Conservation (phyloP, 1,140 invertebrate genomes). For the Pseudachorutes palmiensis region DNA sequence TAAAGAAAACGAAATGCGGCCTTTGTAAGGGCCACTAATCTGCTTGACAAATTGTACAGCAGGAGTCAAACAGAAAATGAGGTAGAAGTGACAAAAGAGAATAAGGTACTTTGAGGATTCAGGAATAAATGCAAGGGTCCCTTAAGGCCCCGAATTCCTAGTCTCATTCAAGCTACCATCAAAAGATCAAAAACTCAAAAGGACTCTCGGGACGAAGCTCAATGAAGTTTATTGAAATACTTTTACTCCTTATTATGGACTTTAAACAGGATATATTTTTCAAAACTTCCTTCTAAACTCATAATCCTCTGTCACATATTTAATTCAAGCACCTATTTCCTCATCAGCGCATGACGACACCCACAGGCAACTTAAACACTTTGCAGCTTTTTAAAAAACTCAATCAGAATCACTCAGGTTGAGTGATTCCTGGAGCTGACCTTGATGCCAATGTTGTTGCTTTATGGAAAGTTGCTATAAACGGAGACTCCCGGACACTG, state of each 20-base stretch:
- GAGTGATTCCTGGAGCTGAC: too few relatives aligned
- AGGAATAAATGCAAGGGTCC: not conserved
- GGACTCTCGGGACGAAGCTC: not conserved
- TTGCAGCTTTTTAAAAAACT: too few relatives aligned
- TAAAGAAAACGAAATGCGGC: constrained; percentile 1
- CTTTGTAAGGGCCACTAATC: constrained; percentile 19
- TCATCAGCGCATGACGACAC: too few relatives aligned
- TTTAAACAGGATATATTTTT: not conserved
- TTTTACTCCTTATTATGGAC: not conserved
- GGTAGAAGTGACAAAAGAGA: constrained; percentile 21
- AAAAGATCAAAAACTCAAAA: not conserved
- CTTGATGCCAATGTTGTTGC: too few relatives aligned
- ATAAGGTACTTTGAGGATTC: not conserved
- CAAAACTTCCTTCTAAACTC: too few relatives aligned
- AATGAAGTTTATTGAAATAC: constrained; percentile 29
- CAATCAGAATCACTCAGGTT: too few relatives aligned
- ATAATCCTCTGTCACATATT: too few relatives aligned
- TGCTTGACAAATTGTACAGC: constrained; percentile 37
- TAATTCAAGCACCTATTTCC: too few relatives aligned
- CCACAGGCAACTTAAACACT: too few relatives aligned
- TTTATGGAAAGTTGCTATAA: too few relatives aligned
- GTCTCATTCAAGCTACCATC: not conserved
- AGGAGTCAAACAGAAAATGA: constrained; percentile 28
- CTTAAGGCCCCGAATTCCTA: not conserved
- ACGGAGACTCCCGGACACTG: too few relatives aligned